Base-by-base conservation (phyloP, 2,113 vertebrate genomes). In the Pagrus major region DNA sequence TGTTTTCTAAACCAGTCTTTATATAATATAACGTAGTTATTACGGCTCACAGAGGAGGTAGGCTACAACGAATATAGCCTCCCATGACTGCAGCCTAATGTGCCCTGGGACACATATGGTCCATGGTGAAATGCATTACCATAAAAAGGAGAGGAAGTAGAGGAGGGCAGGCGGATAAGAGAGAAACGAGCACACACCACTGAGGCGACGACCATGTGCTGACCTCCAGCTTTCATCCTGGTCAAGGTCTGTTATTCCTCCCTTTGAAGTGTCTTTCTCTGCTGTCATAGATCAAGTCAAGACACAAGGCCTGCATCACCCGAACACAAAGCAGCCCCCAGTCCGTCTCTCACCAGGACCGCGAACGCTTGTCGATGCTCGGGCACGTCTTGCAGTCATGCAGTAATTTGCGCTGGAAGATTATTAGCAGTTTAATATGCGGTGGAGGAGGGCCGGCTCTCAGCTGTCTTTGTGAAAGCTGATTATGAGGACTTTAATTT, bases 401-500 rank as follows among this genome's bases (percentile, higher is more conserved):
- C 72, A 67, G 66, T 56, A 1, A 76, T 77, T 78, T 74, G 74
- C 60, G 20, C 35, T 67, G 88, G 65, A 80, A 65, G 66, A 75
- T 76, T 80, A 81, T 84, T 81, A 87, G 67, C 78, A 41, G 71
- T 55, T 70, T 88, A 84, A 86, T 82, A 71, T 56, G 69, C 61
- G 71, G 66, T 9, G 74, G 60, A 83, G 81, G 47, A 75, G 80
- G 86, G 72, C 2, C 71, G 56, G 66, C 51, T 79, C 80, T 88
- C 65, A 79, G 81, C 56, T 81, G 86, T 89, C 88, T 90, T 82
- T 87, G 71, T 86, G 83, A 80, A 84, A 87, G 87, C 87, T 84
- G 87, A 89, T 91, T 88, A 92, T 73, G 71, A 88, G 71, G 78
- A 86, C 71, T 86, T 84, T 91, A 86, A 91, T 89, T 89, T 89